Evolutionary conservation across 1,140 invertebrate genomes (phyloP), one percentile per base, ranked within the genome.

Genomic region (Drosophila erecta): DNA sequence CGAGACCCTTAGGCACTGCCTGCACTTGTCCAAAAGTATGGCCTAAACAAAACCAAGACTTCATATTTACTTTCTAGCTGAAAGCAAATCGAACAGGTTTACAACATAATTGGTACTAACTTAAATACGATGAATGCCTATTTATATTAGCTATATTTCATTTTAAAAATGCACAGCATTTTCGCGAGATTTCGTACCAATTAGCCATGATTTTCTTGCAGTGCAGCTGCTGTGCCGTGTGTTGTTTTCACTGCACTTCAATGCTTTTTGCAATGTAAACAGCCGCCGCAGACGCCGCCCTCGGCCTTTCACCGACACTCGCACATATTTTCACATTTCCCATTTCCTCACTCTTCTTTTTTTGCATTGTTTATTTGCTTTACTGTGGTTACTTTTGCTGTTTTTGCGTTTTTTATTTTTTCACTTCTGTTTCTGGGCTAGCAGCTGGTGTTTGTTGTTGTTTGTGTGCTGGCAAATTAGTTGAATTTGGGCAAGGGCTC

Each of bases 181-280:
- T 27, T 27, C 17, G 17, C 17, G 17, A 17, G 17, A 17, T 17
- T 17, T 17, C 17, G 17, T 1, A 17, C 0, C 17, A 17, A 17
- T 17, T 17, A 17, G 17, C 17, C 17, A 17, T 17, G 17, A 17
- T 49, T 51, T 61, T 49, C 17, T 12, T 20, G 38, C 50, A 40
- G 40, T 35, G 38, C 69, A 50, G 47, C 44, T 60, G 76, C 57
- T 87, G 61, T 47, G 76, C 49, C 15, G 59, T 77, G 65, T 86
- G 69, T 70, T 87, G 83, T 87, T 87, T 87, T 81, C 76, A 55
- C 72, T 89, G 84, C 84, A 89, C 84, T 89, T 43, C 72, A 89
- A 89, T 89, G 84, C 84, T 89, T 89, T 89, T 89, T 89, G 84
- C 84, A 89, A 89, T 89, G 84, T 83, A 89, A 89, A 89, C 84